Conservation (phyloP, 2,113 vertebrate genomes). For the Gambusia holbrooki region DNA sequence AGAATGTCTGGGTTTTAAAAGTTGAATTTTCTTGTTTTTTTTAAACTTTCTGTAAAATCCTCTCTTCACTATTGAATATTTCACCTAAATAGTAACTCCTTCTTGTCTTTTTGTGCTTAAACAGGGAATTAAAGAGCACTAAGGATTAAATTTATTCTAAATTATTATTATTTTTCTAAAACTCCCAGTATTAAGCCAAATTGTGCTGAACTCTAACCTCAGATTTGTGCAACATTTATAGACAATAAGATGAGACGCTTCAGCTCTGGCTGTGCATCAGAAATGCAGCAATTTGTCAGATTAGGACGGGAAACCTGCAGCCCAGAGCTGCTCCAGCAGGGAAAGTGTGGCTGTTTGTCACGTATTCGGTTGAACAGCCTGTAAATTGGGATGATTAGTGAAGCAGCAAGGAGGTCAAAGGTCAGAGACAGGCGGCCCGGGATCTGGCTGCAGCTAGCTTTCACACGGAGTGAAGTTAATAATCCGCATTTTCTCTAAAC, state of each 20-base stretch:
- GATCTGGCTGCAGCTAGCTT: neutral
- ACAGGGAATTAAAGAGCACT: neutral
- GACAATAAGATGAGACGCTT: constrained; percentile 15
- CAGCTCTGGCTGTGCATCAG: constrained; percentile 21
- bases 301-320: constrained; percentile 31
- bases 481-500: neutral
- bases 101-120: neutral
- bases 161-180: neutral
- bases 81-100: neutral
- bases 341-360: constrained; percentile 18
- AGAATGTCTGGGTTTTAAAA: no score
- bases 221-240: neutral
- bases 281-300: constrained; percentile 39
- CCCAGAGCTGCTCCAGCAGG: constrained; percentile 22
- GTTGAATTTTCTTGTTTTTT: no score
- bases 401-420: neutral
- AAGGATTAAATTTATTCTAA: constrained; percentile 6
- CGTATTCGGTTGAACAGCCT: neutral
- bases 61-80: neutral
- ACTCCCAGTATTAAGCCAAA: no score
- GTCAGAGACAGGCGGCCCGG: neutral
- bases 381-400: constrained; percentile 34
- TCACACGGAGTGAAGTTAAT: neutral
- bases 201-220: no score
- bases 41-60: neutral